Conservation (phyloP, 2,113 vertebrate genomes). For the Paracanthobrama guichenoti region DNA sequence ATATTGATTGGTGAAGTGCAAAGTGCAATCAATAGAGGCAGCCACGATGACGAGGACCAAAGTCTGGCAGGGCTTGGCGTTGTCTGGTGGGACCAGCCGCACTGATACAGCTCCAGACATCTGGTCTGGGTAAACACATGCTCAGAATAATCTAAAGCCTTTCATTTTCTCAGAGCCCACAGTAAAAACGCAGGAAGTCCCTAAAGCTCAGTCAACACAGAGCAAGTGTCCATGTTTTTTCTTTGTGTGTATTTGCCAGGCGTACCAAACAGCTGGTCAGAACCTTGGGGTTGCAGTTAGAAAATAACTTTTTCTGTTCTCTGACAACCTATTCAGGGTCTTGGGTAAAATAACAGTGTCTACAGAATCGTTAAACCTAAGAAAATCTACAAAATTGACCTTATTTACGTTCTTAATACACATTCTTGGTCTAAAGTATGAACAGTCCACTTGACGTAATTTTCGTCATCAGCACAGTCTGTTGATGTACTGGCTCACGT, state of each 20-base stretch:
- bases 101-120: slow-evolving; percentile 36
- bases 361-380: not conserved
- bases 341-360: not conserved
- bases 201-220: slow-evolving; percentile 40
- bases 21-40: slow-evolving; percentile 65
- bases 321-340: not conserved
- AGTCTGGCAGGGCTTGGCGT: slow-evolving; percentile 28
- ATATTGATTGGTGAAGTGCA: slow-evolving; percentile 66
- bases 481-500: not conserved
- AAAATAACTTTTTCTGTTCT: not conserved
- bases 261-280: slow-evolving; percentile 1
- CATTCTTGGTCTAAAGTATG: not conserved
- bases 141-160: slow-evolving; percentile 46
- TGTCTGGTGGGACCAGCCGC: slow-evolving; percentile 45
- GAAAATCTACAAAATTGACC: not conserved
- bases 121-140: slow-evolving; percentile 50
- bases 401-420: not conserved
- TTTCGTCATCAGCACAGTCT: not conserved
- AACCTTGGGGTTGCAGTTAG: slow-evolving; percentile 12
- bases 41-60: slow-evolving; percentile 31
- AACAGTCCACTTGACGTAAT: not conserved
- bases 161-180: slow-evolving; percentile 44
- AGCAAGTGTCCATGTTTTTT: slow-evolving; percentile 30
- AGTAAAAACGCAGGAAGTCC: slow-evolving; percentile 37
- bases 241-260: slow-evolving; percentile 2